Evolutionary conservation across 2,888 invertebrate genomes (phyloP).

Genomic region (Dugesia japonica): DNA sequence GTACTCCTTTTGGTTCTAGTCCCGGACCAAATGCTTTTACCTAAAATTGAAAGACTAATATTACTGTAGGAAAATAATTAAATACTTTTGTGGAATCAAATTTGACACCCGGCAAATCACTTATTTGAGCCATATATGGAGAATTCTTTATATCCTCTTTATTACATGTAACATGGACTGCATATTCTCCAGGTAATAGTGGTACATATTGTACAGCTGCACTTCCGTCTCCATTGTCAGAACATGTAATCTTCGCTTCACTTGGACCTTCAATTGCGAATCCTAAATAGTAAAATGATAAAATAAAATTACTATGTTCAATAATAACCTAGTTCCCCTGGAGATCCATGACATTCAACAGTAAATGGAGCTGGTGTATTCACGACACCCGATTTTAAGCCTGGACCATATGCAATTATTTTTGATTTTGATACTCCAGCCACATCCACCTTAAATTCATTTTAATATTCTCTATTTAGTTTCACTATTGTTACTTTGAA

Average conservation of each 20-base stretch:
- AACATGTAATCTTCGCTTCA: slow-evolving; percentile 68
- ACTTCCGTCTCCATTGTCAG: slow-evolving; percentile 70
- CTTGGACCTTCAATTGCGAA: slow-evolving; percentile 58
- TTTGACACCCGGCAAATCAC: slow-evolving; percentile 49
- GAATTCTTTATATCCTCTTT: slow-evolving; percentile 74
- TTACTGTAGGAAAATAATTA: too few relatives aligned
- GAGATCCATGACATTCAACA: slow-evolving; percentile 4
- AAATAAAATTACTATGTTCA: too few relatives aligned
- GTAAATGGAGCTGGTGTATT: slow-evolving; percentile 17
- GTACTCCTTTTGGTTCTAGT: slow-evolving; percentile 58
- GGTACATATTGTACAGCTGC: slow-evolving; percentile 70
- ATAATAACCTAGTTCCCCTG: slow-evolving; percentile 62
- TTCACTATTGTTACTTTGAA: slow-evolving; percentile 20
- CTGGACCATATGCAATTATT: slow-evolving; percentile 27
- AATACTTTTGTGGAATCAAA: slow-evolving; percentile 21
- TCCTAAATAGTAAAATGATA: too few relatives aligned
- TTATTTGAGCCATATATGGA: slow-evolving; percentile 66
- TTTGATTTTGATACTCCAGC: slow-evolving; percentile 12
- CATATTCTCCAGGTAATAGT: slow-evolving; percentile 66
- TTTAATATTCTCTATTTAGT: too few relatives aligned
- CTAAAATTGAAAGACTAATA: slow-evolving; percentile 47
- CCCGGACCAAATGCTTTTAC: slow-evolving; percentile 64
- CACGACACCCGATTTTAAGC: slow-evolving; percentile 25
- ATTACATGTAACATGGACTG: slow-evolving; percentile 68
- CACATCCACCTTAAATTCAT: not conserved